Percentiles rank a stretch among this genome's conserved stretches.
phyloP scores from a whole-genome alignment of 2,797 vertebrate species.

The Champsocephalus gunnari region DNA sequence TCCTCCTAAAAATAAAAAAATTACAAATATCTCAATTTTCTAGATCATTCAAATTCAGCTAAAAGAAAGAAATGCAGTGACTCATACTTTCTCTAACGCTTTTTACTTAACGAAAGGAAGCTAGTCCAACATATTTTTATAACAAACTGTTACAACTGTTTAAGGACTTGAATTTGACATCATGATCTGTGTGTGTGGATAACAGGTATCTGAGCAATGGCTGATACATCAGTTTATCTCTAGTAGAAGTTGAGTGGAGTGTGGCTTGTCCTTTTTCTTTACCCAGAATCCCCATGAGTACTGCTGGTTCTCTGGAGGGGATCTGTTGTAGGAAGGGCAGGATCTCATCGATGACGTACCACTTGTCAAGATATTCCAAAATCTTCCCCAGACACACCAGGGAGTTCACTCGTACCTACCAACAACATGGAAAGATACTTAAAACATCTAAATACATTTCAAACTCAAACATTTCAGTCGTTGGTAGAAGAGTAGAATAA shows the following conservation, averaged over 20 bases:
- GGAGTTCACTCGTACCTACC: constrained; percentile 97
- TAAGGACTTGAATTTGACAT: too few relatives aligned
- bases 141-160: too few relatives aligned
- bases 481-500: not conserved
- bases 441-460: not conserved
- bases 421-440: not conserved
- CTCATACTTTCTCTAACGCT: too few relatives aligned
- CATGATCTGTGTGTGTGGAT: too few relatives aligned
- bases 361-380: constrained; percentile 98
- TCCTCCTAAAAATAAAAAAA: too few relatives aligned
- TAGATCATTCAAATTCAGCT: too few relatives aligned
- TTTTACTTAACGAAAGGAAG: too few relatives aligned
- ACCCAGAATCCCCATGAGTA: constrained; percentile 99
- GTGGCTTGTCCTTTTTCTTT: constrained; percentile 44
- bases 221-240: too few relatives aligned
- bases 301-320: constrained; percentile 97
- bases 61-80: too few relatives aligned
- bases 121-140: too few relatives aligned
- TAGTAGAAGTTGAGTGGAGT: not conserved
- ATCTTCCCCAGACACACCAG: constrained; percentile 98
- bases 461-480: not conserved
- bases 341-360: constrained; percentile 99
- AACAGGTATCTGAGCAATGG: too few relatives aligned
- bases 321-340: constrained; percentile 98
- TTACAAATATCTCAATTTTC: too few relatives aligned